Evolutionary conservation across 2,113 vertebrate species (phyloP).

Genomic region (Semnornis frantzii): DNA sequence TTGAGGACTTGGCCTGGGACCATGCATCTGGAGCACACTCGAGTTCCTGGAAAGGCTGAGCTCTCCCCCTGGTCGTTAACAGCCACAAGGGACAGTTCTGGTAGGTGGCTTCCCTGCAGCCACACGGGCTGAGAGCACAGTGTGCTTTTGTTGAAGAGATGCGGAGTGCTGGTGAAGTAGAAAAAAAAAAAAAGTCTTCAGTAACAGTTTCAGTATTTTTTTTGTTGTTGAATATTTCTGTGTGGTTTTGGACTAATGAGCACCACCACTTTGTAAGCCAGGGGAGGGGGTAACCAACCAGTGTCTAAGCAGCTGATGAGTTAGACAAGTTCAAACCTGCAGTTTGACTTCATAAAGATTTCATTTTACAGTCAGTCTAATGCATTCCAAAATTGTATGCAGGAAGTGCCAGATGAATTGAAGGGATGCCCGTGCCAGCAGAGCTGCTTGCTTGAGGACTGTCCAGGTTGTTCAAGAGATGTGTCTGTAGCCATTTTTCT

Average conservation of each 20-base stretch:
- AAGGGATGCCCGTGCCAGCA: not conserved
- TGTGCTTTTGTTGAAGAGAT: not conserved
- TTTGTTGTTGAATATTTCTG: not conserved
- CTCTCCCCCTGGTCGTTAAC: not conserved
- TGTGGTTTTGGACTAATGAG: not conserved
- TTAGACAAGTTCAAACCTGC: not conserved
- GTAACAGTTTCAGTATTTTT: not conserved
- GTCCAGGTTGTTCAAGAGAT: not conserved
- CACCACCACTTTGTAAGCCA: not conserved
- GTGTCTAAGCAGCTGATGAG: not conserved
- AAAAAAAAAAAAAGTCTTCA: not conserved
- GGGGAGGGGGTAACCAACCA: not conserved
- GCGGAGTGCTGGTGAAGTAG: not conserved
- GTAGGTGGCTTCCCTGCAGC: not conserved
- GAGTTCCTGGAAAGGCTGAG: constrained; percentile 24
- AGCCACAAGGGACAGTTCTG: not conserved
- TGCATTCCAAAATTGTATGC: not conserved
- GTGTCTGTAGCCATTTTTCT: not conserved
- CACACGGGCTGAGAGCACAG: not conserved
- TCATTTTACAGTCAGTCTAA: not conserved
- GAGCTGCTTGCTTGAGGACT: not conserved
- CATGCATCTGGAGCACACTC: not conserved
- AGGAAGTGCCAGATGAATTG: not conserved
- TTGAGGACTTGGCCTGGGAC: not conserved
- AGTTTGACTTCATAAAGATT: not conserved